Percentiles rank a stretch among this genome's conserved stretches.
Evolutionary conservation across 1,140 invertebrate genomes (phyloP).

Genomic region (Conopomorpha cramerella): DNA sequence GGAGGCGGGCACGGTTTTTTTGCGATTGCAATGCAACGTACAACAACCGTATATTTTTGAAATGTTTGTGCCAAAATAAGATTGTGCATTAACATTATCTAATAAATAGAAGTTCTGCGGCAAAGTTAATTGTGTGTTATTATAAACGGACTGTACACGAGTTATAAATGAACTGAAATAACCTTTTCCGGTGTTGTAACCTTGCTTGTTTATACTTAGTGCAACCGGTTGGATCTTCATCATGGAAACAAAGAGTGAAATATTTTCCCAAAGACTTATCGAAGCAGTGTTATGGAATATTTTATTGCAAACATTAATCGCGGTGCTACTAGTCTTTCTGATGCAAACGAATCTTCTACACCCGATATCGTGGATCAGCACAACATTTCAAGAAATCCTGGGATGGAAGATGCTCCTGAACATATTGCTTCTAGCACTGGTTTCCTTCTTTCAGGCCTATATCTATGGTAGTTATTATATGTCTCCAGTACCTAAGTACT

Average conservation of each 20-base stretch:
- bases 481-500: slow-evolving; percentile 48
- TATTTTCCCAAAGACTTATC: slow-evolving; percentile 42
- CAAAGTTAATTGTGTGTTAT: too few species aligned
- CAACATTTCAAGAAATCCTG: slow-evolving; percentile 35
- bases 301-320: slow-evolving; percentile 31
- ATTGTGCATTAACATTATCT: too few species aligned
- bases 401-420: slow-evolving; percentile 46
- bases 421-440: slow-evolving; percentile 30
- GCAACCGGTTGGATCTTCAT: too few species aligned
- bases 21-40: too few species aligned
- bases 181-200: too few species aligned
- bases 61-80: too few species aligned
- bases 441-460: slow-evolving; percentile 50
- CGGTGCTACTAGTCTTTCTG: slow-evolving; percentile 31
- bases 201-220: too few species aligned
- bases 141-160: too few species aligned
- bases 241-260: slow-evolving; percentile 45
- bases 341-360: slow-evolving; percentile 39
- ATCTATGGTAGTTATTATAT: slow-evolving; percentile 43
- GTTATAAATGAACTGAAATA: too few species aligned
- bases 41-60: too few species aligned
- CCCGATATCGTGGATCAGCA: slow-evolving; percentile 34
- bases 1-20: too few species aligned
- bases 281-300: slow-evolving; percentile 45
- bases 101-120: too few species aligned